Evolutionary conservation across 2,888 invertebrate species (phyloP), one percentile per base, ranked within the genome.

Genomic region (Mimas tiliae): DNA sequence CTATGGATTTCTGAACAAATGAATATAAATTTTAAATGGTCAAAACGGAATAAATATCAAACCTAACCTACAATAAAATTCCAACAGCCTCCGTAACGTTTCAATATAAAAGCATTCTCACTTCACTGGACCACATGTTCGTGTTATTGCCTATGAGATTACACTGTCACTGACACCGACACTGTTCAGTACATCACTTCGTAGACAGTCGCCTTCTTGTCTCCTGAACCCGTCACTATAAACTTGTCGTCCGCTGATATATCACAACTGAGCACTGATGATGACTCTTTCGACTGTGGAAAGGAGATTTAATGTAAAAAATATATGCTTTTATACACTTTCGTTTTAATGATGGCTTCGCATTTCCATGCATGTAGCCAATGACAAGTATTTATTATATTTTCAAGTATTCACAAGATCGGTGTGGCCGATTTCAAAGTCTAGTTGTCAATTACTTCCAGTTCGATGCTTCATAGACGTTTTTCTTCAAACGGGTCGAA

Each of bases 191-290:
- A 98, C 90, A 97, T 96, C 82, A 99, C 98, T 95, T 99, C 98
- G 91, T 99, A 99, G 74, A 99, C 97, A 65, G 98, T 99, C 76
- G 99, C 99, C 90, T 99, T 99, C 93, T 99, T 99, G 92, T 99
- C 99, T 67, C 99, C 99, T 52, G 98, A 98, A 71, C 99, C 99
- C 62, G 99, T 99, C 80, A 99, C 98, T 82, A 99, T 98, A 94
- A 97, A 99, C 92, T 98, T 98, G 94, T 99, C 99, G 91, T 99
- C 99, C 70, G 97, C 96, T 72, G 99, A 98, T 92, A 99, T 98
- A 95, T 99, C 99, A 95, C 99, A 99, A 94, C 98, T 98, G 82
- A 99, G 95, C 86, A 99, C 99, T 84, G 99, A 99, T 79, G 98
- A 98, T 66, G 98, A 98, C 94, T 99, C 99, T 94, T 99, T 98